Evolutionary conservation across 1,140 invertebrate genomes (phyloP).

Genomic region (Linepithema humile): DNA sequence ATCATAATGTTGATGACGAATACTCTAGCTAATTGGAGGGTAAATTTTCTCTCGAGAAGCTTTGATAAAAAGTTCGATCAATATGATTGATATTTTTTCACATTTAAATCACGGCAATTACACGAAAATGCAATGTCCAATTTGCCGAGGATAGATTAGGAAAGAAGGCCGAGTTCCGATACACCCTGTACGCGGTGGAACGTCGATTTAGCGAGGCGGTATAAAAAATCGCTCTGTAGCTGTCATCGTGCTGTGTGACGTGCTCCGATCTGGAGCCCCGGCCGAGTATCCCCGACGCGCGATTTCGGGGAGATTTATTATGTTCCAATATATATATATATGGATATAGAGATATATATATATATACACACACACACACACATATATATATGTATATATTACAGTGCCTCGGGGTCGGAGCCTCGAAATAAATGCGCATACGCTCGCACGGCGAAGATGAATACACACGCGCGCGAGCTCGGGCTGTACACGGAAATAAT

Average conservation of each 20-base stretch:
- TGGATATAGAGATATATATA: neutral
- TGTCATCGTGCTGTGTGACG: constrained; percentile 48
- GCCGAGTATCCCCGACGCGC: constrained; percentile 17
- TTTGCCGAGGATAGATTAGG: neutral
- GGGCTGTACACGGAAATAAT: constrained; percentile 42
- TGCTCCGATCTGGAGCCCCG: neutral
- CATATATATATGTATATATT: too few relatives aligned
- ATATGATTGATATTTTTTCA: neutral
- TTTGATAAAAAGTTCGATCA: neutral
- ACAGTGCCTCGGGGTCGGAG: neutral
- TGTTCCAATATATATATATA: constrained; percentile 15
- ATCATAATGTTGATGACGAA: constrained; percentile 1
- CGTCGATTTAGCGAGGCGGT: constrained; percentile 43
- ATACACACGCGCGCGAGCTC: neutral
- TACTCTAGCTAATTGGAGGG: neutral
- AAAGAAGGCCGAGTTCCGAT: neutral
- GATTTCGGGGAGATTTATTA: constrained; percentile 52
- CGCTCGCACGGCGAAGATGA: constrained; percentile 38
- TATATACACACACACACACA: neutral
- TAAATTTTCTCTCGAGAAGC: neutral
- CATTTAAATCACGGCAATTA: too few relatives aligned
- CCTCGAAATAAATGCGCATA: constrained; percentile 14
- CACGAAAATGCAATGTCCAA: neutral
- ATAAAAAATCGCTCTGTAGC: constrained; percentile 55
- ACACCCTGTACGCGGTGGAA: neutral